These are phyloP conservation scores for Yponomeuta evonymella DNA, from an alignment of 2,888 invertebrate genomes.

Conservation along the genomic window DNA sequence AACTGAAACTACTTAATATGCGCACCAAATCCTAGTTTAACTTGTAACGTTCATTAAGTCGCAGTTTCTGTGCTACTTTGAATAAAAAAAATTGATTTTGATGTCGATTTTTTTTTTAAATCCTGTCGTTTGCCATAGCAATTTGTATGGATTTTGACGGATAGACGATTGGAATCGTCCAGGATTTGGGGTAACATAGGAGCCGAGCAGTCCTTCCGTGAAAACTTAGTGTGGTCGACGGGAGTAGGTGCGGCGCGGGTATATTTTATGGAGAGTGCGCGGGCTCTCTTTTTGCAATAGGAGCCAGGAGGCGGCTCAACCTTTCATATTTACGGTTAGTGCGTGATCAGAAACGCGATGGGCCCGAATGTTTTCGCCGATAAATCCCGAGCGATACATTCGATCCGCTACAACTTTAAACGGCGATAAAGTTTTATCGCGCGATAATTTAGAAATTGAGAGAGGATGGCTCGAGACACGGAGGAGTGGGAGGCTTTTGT, in stretches of 20 bases:
- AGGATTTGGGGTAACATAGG: too few species aligned
- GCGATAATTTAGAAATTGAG: neutral
- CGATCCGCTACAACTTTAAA: neutral
- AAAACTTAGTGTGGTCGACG: neutral
- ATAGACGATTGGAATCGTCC: too few species aligned
- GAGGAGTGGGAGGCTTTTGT: too few species aligned
- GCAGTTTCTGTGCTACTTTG: too few species aligned
- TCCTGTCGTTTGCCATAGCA: too few species aligned
- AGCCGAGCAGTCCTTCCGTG: neutral
- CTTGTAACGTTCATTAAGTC: too few species aligned
- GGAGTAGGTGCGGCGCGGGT: constrained; percentile 40
- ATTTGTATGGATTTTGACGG: too few species aligned
- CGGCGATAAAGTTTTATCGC: neutral
- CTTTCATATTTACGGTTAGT: constrained; percentile 76
- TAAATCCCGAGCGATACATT: constrained; percentile 13
- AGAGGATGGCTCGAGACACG: too few species aligned
- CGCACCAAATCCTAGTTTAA: too few species aligned
- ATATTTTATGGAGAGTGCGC: constrained; percentile 72
- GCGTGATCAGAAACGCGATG: constrained; percentile 74
- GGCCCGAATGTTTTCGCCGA: constrained; percentile 53
- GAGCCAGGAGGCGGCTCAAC: constrained; percentile 70
- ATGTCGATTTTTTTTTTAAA: too few species aligned
- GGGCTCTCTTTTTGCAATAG: constrained; percentile 72
- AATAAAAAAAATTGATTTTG: too few species aligned
- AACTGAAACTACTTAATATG: too few species aligned